Percentiles rank a stretch among this genome's conserved stretches.
Conservation (phyloP, 2,888 invertebrate species). For the Habrosyne pyritoides region DNA sequence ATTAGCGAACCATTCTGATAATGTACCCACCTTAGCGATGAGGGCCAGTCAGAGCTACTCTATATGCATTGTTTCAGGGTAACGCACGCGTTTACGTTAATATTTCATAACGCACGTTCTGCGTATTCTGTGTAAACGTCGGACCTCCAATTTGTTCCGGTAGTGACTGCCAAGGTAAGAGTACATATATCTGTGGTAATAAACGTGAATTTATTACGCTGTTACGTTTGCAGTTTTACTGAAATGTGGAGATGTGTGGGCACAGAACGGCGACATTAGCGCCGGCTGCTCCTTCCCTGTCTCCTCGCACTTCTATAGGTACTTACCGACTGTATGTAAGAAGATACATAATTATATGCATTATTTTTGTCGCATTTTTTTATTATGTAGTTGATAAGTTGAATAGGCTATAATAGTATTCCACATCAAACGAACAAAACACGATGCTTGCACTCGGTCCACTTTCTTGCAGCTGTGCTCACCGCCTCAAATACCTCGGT, state of each 20-base stretch:
- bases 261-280: slow-evolving; percentile 61
- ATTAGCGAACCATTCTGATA: slow-evolving; percentile 67
- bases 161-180: slow-evolving; percentile 64
- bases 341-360: background rate
- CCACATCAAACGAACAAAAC: too few species aligned
- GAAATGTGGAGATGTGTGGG: slow-evolving; percentile 75
- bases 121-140: slow-evolving; percentile 59
- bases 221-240: slow-evolving; percentile 80
- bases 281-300: slow-evolving; percentile 52
- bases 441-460: too few species aligned
- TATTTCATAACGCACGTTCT: slow-evolving; percentile 68
- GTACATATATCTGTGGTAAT: slow-evolving; percentile 75
- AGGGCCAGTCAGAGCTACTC: slow-evolving; percentile 29
- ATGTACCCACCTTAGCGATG: slow-evolving; percentile 62
- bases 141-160: slow-evolving; percentile 71
- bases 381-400: too few species aligned
- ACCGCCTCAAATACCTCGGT: too few species aligned
- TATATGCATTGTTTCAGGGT: slow-evolving; percentile 57
- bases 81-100: slow-evolving; percentile 64
- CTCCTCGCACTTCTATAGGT: slow-evolving; percentile 31
- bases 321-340: background rate
- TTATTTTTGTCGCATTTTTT: too few species aligned
- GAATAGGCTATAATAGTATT: too few species aligned
- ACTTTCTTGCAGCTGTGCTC: too few species aligned
- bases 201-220: slow-evolving; percentile 79